These are phyloP conservation scores for Dendropsophus ebraccatus DNA, from an alignment of 2,113 vertebrate genomes.

Conservation along the genomic window DNA sequence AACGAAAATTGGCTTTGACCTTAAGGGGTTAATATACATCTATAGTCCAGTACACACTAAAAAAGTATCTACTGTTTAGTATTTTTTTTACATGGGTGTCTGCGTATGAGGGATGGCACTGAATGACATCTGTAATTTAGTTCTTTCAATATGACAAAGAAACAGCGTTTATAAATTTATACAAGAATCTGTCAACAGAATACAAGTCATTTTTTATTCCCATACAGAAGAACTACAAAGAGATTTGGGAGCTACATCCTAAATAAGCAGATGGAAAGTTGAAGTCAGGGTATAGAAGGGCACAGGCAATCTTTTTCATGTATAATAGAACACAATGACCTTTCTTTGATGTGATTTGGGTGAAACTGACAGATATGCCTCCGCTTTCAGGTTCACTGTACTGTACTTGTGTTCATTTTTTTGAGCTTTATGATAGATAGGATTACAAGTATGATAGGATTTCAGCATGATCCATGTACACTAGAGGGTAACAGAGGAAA, in stretches of 20 bases:
- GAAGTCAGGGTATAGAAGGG: neutral
- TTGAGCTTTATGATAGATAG: slow-evolving; percentile 50
- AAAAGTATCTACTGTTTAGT: too few relatives aligned
- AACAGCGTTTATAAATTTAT: neutral
- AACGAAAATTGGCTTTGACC: too few relatives aligned
- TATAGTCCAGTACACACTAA: too few relatives aligned
- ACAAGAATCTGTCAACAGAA: neutral
- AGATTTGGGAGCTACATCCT: neutral
- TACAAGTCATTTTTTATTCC: neutral
- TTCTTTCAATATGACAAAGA: neutral
- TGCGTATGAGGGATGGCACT: too few relatives aligned
- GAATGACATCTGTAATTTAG: neutral
- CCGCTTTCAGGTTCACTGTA: slow-evolving; percentile 34
- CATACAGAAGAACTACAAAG: neutral
- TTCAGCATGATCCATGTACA: slow-evolving; percentile 58
- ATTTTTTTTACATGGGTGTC: too few relatives aligned
- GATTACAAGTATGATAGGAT: slow-evolving; percentile 51
- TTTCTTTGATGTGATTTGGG: slow-evolving; percentile 58
- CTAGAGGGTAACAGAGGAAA: neutral
- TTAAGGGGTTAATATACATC: too few relatives aligned
- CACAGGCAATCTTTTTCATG: too few relatives aligned
- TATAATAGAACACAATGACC: too few relatives aligned
- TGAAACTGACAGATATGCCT: slow-evolving; percentile 60
- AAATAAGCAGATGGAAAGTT: neutral
- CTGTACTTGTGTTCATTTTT: slow-evolving; percentile 61